Evolutionary conservation across 2,888 invertebrate species (phyloP).

Genomic region (Platycheirus rosarum): DNA sequence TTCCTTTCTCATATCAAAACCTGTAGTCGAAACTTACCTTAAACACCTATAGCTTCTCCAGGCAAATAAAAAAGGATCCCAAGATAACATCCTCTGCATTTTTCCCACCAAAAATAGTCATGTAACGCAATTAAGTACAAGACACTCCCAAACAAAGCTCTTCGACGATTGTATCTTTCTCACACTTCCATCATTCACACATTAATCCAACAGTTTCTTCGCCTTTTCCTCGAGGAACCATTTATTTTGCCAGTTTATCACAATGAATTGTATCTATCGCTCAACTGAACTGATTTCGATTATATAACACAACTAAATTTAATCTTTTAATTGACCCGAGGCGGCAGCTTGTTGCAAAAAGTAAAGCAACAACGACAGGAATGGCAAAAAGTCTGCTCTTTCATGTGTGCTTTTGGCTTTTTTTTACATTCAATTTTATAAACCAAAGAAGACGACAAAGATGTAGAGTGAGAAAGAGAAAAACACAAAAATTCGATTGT

Average conservation of each 20-base stretch:
- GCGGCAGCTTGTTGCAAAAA: constrained; percentile 50
- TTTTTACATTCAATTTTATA: constrained; percentile 3
- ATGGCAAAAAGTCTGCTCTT: constrained; percentile 35
- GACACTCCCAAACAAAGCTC: constrained; percentile 13
- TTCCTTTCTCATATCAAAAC: no score
- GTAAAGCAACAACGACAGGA: constrained; percentile 31
- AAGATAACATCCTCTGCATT: no score
- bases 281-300: constrained; percentile 38
- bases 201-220: constrained; percentile 47
- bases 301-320: constrained; percentile 70
- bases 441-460: constrained; percentile 18
- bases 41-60: no score
- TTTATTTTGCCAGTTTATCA: constrained; percentile 18
- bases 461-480: constrained; percentile 7
- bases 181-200: constrained; percentile 33
- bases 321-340: constrained; percentile 65
- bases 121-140: not conserved
- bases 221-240: constrained; percentile 63
- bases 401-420: constrained; percentile 31
- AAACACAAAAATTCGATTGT: constrained; percentile 54
- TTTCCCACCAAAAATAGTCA: not conserved
- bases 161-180: constrained; percentile 2
- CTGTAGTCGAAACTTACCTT: no score
- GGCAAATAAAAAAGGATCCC: not conserved
- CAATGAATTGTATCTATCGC: constrained; percentile 24